A percentile compares a stretch with the other conserved stretches of the same genome.
Conservation (phyloP, 2,113 vertebrate genomes). For the Lycaon pictus region DNA sequence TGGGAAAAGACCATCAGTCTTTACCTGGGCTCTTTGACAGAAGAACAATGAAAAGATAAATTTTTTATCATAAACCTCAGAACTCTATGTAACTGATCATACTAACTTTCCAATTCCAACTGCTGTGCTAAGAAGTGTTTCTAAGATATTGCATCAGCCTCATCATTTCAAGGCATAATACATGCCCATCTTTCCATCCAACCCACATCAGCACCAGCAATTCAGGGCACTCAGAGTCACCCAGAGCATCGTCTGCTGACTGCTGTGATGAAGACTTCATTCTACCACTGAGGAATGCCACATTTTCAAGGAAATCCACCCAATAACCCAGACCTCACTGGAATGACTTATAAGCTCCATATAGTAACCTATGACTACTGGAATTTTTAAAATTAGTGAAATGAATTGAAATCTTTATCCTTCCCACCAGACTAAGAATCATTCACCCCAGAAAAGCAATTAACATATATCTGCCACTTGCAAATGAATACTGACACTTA, state of each 20-base stretch:
- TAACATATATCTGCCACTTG: slow-evolving; percentile 77
- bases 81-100: slow-evolving; percentile 8
- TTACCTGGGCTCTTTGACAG: background rate
- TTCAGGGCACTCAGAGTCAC: background rate
- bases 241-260: background rate
- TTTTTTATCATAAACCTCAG: slow-evolving; percentile 36
- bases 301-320: slow-evolving; percentile 61
- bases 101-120: slow-evolving; percentile 52
- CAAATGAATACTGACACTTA: slow-evolving; percentile 77
- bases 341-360: slow-evolving; percentile 68
- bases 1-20: background rate
- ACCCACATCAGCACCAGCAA: background rate
- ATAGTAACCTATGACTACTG: slow-evolving; percentile 62
- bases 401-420: slow-evolving; percentile 77
- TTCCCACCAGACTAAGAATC: slow-evolving; percentile 75
- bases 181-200: background rate
- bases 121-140: slow-evolving; percentile 42
- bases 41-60: slow-evolving; percentile 16
- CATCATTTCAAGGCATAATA: background rate
- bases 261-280: slow-evolving; percentile 62
- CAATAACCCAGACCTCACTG: slow-evolving; percentile 11
- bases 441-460: slow-evolving; percentile 76
- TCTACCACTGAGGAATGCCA: slow-evolving; percentile 53
- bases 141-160: background rate
- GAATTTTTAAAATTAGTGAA: slow-evolving; percentile 66